phyloP scores from a whole-genome alignment of 1,140 invertebrate genomes.

The Colletes latitarsis region DNA sequence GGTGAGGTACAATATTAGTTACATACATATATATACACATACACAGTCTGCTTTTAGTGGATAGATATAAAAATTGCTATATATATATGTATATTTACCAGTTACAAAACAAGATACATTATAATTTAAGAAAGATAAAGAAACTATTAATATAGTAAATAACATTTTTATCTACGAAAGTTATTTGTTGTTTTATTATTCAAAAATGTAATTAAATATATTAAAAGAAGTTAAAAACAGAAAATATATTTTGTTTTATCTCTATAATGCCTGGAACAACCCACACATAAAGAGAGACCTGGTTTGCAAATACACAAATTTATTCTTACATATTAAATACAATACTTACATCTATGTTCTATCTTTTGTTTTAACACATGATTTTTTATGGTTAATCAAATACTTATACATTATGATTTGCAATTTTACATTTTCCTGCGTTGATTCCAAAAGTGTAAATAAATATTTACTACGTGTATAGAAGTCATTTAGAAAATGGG shows the following conservation, averaged over 20 bases:
- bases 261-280: not conserved
- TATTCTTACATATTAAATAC: constrained; percentile 39
- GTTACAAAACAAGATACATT: not conserved
- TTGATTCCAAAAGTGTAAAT: constrained; percentile 12
- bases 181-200: not conserved
- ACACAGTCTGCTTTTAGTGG: not conserved
- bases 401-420: constrained; percentile 1
- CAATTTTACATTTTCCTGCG: not conserved
- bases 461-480: constrained; percentile 8
- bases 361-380: not conserved
- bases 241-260: not conserved
- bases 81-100: not conserved
- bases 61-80: not conserved
- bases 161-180: not conserved
- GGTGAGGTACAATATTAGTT: not conserved
- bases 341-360: constrained; percentile 25
- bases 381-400: constrained; percentile 3
- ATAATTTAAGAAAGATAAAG: not conserved
- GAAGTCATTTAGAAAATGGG: not conserved
- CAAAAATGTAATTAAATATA: constrained; percentile 4
- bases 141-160: not conserved
- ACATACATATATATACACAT: not conserved
- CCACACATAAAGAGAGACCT: not conserved
- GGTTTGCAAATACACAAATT: constrained; percentile 29
- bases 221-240: not conserved